These are phyloP conservation scores for Notiomystis cincta DNA, from an alignment of 2,113 vertebrate genomes.

Conservation along the genomic window DNA sequence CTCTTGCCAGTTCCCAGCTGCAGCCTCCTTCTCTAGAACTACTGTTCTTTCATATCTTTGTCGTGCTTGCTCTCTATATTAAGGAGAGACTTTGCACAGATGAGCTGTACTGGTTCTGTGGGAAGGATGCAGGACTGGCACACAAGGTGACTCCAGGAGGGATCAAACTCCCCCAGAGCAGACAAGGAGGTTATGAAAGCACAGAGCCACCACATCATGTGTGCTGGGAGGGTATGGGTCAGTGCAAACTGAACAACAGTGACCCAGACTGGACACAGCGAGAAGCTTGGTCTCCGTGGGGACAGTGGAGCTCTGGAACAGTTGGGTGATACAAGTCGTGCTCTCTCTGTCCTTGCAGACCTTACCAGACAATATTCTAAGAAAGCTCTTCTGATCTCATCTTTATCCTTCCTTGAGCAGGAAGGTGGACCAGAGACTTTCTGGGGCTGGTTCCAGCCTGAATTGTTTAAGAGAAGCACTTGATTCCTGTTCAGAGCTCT, in stretches of 20 bases:
- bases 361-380: neutral
- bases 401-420: neutral
- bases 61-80: neutral
- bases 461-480: neutral
- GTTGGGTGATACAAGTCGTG: neutral
- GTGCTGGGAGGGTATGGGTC: neutral
- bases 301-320: neutral
- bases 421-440: neutral
- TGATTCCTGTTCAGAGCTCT: neutral
- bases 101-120: neutral
- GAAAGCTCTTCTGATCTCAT: neutral
- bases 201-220: neutral
- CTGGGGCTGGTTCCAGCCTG: neutral
- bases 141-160: neutral
- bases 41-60: neutral
- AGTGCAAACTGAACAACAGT: fast-evolving
- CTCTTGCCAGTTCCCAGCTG: neutral
- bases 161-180: neutral
- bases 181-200: neutral
- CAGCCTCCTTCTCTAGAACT: neutral
- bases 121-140: neutral
- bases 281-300: neutral
- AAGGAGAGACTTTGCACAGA: neutral
- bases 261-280: neutral
- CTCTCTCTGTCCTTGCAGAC: neutral